Percentiles rank a stretch among this genome's conserved stretches.
Conservation (phyloP, 2,888 invertebrate genomes). For the Parnassius apollo region DNA sequence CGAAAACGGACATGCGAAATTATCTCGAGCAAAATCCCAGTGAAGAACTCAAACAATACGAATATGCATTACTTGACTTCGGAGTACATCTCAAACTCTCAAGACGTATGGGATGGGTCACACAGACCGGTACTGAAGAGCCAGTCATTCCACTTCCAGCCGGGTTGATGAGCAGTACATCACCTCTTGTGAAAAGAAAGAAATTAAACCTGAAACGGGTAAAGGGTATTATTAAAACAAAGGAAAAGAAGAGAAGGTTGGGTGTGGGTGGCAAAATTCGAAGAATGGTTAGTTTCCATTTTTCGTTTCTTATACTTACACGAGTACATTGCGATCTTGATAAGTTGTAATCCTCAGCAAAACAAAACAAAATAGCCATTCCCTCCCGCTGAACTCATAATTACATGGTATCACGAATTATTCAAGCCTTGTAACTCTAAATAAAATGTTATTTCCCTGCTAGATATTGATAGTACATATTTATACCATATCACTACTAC, state of each 20-base stretch:
- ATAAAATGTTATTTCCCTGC: too few species aligned
- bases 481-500: too few species aligned
- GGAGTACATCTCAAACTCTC: slow-evolving; percentile 70
- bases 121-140: slow-evolving; percentile 36
- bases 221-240: slow-evolving; percentile 26
- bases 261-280: slow-evolving; percentile 16
- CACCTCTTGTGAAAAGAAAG: slow-evolving; percentile 52
- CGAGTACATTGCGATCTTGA: too few species aligned
- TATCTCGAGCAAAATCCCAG: slow-evolving; percentile 52
- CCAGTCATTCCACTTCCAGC: slow-evolving; percentile 41
- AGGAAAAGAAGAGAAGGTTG: slow-evolving; percentile 38
- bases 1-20: slow-evolving; percentile 65
- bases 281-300: slow-evolving; percentile 5
- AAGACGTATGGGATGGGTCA: slow-evolving; percentile 69
- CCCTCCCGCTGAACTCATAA: too few species aligned
- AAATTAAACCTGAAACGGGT: slow-evolving; percentile 46
- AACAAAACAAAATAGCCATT: too few species aligned
- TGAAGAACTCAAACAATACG: slow-evolving; percentile 43
- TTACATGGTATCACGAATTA: too few species aligned
- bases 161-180: slow-evolving; percentile 40
- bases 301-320: too few species aligned
- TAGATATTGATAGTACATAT: too few species aligned
- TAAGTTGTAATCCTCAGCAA: too few species aligned
- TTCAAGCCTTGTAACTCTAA: too few species aligned
- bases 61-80: slow-evolving; percentile 62